Conservation (phyloP, 2,888 invertebrate genomes). For the Gisinianus flammeolus region DNA sequence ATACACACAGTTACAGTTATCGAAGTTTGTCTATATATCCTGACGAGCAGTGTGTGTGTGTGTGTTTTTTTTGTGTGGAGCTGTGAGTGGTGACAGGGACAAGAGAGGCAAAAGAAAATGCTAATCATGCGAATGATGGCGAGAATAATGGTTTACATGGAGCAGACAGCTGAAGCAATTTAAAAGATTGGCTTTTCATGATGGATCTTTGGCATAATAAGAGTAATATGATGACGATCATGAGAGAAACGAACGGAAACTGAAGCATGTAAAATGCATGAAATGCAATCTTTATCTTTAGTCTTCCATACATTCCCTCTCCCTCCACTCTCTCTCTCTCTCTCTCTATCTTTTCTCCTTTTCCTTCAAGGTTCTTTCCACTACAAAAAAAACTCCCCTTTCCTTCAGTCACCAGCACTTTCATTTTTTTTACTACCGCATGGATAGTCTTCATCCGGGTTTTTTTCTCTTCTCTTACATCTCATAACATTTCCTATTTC, state of each 20-base stretch:
- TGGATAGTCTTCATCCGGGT: too few species aligned
- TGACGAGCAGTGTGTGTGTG: neutral
- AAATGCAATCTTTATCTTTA: slow-evolving; percentile 9
- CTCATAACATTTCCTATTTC: too few species aligned
- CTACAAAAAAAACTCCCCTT: too few species aligned
- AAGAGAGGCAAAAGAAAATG: slow-evolving; percentile 15
- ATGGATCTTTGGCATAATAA: slow-evolving; percentile 23
- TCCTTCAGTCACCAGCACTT: too few species aligned
- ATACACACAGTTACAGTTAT: too few species aligned
- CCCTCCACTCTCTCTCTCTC: neutral
- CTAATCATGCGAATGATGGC: slow-evolving; percentile 27
- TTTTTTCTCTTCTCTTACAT: too few species aligned
- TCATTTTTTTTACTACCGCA: too few species aligned
- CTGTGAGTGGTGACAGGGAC: neutral
- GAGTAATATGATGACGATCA: slow-evolving; percentile 3
- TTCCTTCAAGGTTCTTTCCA: too few species aligned
- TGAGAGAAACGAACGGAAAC: slow-evolving; percentile 10
- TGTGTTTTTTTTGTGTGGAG: too few species aligned
- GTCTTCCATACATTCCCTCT: neutral
- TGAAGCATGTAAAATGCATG: slow-evolving; percentile 24
- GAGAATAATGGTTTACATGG: slow-evolving; percentile 29
- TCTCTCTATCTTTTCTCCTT: too few species aligned
- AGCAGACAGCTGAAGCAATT: slow-evolving; percentile 37
- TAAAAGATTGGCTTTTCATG: slow-evolving; percentile 38
- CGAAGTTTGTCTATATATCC: too few species aligned